Evolutionary conservation across 2,113 vertebrate species (phyloP).

Genomic region (Gobiocypris rarus): DNA sequence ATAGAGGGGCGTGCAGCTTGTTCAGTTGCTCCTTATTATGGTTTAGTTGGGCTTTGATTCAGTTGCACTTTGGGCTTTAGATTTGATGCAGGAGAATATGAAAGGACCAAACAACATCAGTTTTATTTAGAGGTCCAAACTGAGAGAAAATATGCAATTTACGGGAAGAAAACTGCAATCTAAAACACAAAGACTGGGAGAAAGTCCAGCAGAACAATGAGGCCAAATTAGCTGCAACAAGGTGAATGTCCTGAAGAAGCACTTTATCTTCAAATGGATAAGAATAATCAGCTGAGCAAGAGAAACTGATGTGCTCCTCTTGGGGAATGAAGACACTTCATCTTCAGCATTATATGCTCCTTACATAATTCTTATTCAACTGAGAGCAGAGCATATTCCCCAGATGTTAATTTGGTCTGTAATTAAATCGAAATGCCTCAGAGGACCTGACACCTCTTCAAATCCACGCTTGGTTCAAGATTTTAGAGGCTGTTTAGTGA

Average conservation of each 20-base stretch:
- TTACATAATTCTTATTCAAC: background rate
- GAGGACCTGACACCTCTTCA: slow-evolving; percentile 3
- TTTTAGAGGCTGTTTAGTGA: background rate
- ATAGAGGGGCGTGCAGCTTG: background rate
- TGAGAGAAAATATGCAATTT: too few species aligned
- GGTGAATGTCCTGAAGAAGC: background rate
- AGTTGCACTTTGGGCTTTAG: background rate
- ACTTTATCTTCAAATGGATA: background rate
- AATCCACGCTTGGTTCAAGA: background rate
- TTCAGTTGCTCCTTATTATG: background rate
- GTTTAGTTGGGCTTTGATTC: background rate
- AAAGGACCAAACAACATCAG: background rate
- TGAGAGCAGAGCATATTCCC: slow-evolving; percentile 3
- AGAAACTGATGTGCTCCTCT: background rate
- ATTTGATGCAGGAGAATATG: background rate
- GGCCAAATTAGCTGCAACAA: background rate
- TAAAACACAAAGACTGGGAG: background rate
- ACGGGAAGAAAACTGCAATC: background rate
- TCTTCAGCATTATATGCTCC: background rate
- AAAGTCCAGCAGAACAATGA: background rate
- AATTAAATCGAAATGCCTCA: slow-evolving; percentile 7
- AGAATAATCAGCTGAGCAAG: background rate
- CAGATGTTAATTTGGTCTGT: background rate
- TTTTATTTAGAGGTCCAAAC: too few species aligned
- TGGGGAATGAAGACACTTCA: background rate